phyloP scores from a whole-genome alignment of 2,113 vertebrate genomes.

The Melanerpes formicivorus region DNA sequence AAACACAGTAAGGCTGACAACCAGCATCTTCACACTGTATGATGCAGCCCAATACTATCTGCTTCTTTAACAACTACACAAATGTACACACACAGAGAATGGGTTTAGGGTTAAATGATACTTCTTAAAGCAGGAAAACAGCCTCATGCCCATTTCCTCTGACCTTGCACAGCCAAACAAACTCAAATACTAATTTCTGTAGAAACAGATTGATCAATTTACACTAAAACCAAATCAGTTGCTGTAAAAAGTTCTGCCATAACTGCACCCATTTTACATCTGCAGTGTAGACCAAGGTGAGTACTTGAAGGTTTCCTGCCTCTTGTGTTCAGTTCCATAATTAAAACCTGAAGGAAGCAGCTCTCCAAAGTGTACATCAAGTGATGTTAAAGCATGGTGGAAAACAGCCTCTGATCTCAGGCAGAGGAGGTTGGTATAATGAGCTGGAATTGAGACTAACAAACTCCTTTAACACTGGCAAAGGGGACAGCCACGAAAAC shows the following conservation, averaged over 20 bases:
- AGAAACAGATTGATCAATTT: constrained; percentile 6
- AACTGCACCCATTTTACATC: neutral
- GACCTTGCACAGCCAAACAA: neutral
- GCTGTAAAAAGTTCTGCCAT: neutral
- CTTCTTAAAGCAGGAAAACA: constrained; percentile 47
- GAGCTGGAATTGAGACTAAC: neutral
- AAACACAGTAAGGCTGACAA: neutral
- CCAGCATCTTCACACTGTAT: neutral
- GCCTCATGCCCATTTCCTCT: constrained; percentile 49
- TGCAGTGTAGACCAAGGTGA: neutral
- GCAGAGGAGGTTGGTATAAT: neutral
- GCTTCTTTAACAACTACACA: constrained; percentile 30
- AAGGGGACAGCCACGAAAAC: neutral
- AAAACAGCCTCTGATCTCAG: neutral
- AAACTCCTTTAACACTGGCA: neutral
- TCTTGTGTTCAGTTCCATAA: constrained; percentile 55
- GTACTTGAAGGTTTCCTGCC: neutral
- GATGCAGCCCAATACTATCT: neutral
- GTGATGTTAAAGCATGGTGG: neutral
- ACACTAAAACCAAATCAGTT: neutral
- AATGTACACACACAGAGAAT: constrained; percentile 7
- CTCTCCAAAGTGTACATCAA: constrained; percentile 9
- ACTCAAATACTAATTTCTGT: neutral
- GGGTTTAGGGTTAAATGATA: constrained; percentile 27
- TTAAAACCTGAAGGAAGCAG: constrained; percentile 54